These are phyloP conservation scores for Halcyon leucocephala DNA, from an alignment of 2,797 vertebrate species.

Conservation along the genomic window DNA sequence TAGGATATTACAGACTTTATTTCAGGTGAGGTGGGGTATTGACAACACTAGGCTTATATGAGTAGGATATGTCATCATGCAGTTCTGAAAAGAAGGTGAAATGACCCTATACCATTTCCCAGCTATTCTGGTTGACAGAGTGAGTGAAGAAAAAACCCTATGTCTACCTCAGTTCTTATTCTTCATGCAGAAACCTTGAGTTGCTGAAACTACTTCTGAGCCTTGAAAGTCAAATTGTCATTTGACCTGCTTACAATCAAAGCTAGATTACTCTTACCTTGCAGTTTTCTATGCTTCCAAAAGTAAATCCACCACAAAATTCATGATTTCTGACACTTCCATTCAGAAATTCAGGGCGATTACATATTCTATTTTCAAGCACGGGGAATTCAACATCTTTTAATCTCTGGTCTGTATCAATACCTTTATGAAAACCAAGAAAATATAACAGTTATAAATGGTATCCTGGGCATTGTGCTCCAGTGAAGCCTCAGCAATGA, in stretches of 20 bases:
- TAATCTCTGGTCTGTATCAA: neutral
- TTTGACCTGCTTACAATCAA: neutral
- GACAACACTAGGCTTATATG: neutral
- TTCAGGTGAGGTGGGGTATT: neutral
- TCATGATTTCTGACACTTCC: neutral
- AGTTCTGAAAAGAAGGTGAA: neutral
- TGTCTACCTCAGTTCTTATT: neutral
- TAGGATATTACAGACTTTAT: neutral
- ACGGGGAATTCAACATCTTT: neutral
- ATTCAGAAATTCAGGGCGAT: neutral
- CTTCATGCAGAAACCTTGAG: neutral
- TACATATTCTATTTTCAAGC: constrained; percentile 10
- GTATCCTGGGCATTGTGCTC: neutral
- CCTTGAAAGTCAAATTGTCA: neutral
- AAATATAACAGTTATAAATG: neutral
- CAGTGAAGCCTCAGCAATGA: neutral
- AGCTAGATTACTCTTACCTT: neutral
- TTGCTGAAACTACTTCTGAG: neutral
- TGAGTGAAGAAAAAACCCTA: neutral
- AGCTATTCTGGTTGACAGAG: neutral
- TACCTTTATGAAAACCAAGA: neutral
- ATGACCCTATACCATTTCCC: neutral
- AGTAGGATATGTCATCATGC: neutral
- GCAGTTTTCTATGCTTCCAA: neutral
- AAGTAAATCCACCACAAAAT: constrained; percentile 32